Conservation (phyloP, 1,140 invertebrate species). For the Lepidurus couesii region DNA sequence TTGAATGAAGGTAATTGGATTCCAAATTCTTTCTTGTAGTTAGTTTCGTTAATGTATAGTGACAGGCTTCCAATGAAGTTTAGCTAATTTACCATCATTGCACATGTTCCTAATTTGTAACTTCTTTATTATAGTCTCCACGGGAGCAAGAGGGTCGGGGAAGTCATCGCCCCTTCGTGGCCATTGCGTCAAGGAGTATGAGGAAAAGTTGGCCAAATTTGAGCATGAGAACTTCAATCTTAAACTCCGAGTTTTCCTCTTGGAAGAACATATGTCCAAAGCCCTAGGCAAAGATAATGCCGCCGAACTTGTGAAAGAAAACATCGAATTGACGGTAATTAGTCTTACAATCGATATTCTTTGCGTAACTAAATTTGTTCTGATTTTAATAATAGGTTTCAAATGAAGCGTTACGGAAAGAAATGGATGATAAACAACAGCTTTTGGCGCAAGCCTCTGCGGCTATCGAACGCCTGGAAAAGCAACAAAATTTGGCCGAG, state of each 20-base stretch:
- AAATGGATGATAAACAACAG: conserved; percentile 72
- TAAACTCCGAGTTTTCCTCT: conserved; percentile 81
- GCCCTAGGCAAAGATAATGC: conserved; percentile 53
- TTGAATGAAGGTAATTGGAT: no score
- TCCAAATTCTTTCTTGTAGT: no score
- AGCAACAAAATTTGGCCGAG: conserved; percentile 45
- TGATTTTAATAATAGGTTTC: conserved; percentile 55
- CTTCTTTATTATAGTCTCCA: not conserved
- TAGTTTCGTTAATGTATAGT: no score
- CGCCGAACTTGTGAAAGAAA: conserved; percentile 61
- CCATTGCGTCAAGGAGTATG: conserved; percentile 79
- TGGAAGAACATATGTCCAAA: conserved; percentile 74
- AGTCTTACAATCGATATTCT: not conserved
- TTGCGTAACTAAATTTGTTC: not conserved
- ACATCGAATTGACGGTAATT: conserved; percentile 68
- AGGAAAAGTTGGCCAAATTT: conserved; percentile 71
- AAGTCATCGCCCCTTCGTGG: conserved; percentile 51
- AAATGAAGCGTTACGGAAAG: conserved; percentile 67
- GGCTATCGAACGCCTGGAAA: conserved; percentile 65
- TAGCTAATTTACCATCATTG: no score
- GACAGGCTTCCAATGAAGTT: no score
- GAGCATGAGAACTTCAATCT: conserved; percentile 89
- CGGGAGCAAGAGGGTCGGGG: conserved; percentile 34
- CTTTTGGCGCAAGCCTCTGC: conserved; percentile 73
- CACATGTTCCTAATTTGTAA: not conserved